Conservation (phyloP, 2,797 vertebrate genomes). For the Oceanodroma leucorhoa region DNA sequence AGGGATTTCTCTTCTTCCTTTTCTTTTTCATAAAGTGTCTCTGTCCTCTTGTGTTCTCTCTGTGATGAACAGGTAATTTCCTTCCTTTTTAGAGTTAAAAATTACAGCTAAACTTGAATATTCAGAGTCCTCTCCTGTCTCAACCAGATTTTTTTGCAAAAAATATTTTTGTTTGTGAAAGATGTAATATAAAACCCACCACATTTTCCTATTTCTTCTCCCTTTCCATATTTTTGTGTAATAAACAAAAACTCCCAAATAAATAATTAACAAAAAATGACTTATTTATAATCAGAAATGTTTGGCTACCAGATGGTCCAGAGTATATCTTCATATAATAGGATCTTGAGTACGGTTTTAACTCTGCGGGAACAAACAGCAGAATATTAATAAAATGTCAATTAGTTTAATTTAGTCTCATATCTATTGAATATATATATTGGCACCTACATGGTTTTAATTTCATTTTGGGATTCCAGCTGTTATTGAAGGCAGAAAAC, state of each 20-base stretch:
- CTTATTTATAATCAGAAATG: conserved; percentile 77
- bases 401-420: conserved; percentile 79
- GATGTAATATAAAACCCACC: conserved; percentile 4
- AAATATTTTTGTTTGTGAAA: conserved; percentile 12
- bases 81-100: background rate
- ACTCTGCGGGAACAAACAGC: conserved; percentile 76
- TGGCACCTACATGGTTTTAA: conserved; percentile 74
- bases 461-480: conserved; percentile 67
- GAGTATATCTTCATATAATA: conserved; percentile 72
- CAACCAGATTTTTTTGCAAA: background rate
- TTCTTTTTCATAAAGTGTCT: background rate
- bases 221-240: conserved; percentile 35
- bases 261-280: conserved; percentile 72
- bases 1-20: background rate
- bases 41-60: background rate
- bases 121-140: background rate
- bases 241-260: conserved; percentile 64
- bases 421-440: conserved; percentile 70
- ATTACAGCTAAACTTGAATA: background rate
- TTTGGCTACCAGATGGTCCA: conserved; percentile 75
- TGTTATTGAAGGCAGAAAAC: conserved; percentile 39
- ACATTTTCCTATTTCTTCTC: background rate
- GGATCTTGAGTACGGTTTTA: conserved; percentile 61
- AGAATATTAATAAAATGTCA: conserved; percentile 82
- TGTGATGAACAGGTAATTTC: background rate